phyloP scores from a whole-genome alignment of 1,140 invertebrate genomes.

The Lamellibrachia luymesi region DNA sequence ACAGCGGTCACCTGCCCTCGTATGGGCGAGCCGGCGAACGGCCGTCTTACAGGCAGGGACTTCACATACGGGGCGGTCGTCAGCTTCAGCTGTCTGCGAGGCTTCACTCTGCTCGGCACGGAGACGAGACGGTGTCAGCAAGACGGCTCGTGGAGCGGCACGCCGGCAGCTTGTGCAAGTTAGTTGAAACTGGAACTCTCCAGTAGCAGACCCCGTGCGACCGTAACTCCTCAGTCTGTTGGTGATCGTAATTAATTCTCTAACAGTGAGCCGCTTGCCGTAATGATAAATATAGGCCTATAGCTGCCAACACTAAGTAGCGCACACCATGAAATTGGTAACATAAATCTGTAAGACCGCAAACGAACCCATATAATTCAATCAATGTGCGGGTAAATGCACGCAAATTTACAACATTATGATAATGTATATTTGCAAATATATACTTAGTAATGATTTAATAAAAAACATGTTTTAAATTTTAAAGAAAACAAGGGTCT shows the following conservation, averaged over 20 bases:
- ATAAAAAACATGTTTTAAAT: not conserved
- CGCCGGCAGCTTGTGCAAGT: constrained; percentile 84
- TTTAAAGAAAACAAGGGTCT: not conserved
- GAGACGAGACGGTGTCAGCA: constrained; percentile 85
- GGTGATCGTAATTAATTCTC: too few relatives aligned
- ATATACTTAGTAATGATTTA: not conserved
- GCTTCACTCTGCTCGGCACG: constrained; percentile 84
- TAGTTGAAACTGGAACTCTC: constrained; percentile 55
- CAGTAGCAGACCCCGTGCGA: too few relatives aligned
- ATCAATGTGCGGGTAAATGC: too few relatives aligned
- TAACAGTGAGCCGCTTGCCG: too few relatives aligned
- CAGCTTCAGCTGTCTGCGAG: constrained; percentile 89
- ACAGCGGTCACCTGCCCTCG: constrained; percentile 83
- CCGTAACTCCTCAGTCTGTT: too few relatives aligned
- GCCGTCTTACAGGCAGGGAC: constrained; percentile 87
- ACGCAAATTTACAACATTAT: too few relatives aligned
- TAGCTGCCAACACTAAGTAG: not conserved
- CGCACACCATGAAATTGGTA: not conserved
- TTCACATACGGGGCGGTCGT: constrained; percentile 90
- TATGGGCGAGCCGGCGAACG: constrained; percentile 84
- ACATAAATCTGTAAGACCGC: too few relatives aligned
- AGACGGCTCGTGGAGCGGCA: constrained; percentile 88
- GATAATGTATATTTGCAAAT: too few relatives aligned
- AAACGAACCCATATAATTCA: too few relatives aligned
- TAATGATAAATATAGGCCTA: not conserved